Base-by-base conservation (phyloP, 2,797 vertebrate genomes). In the Danio kyathit region DNA sequence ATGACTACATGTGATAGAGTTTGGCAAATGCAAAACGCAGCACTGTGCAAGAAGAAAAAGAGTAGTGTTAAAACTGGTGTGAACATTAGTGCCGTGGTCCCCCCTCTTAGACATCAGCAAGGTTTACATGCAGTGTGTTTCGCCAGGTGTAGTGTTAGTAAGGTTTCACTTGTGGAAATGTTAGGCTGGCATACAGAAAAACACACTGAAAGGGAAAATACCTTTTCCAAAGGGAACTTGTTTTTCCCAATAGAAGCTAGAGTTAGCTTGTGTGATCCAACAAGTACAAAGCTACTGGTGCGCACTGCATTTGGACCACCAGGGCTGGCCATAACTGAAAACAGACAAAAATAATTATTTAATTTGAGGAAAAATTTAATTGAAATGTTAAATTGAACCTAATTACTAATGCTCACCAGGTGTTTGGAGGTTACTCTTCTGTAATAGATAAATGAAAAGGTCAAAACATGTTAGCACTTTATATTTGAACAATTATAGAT, bases 151-250 rank as follows among this genome's bases (percentile, higher is more conserved):
- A 48, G 46, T 57, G 70, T 80, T 56, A 80, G 78, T 48, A 56
- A 9, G 0, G 5, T 72, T 38, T 73, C 3, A 21, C 56, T 72
- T 54, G 19, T 38, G 49, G 5, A 73, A 49, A 21, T 56, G 41
- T 13, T 46, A 43, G n/a, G 54, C 40, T 14, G 7, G 46, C 3
- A 61, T 48, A 40, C 0, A 10, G 14, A 71, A 14, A n/a, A 52
- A 19, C 0, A 52, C 9, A 29, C 5, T 41, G 41, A 2, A n/a
- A 38, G 48, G 48, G 7, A 43, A 48, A 44, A 1, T 96, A 99
- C 98, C 97, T 98, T 98, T 57, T 98, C 96, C 89, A 99, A 54
- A 14, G 90, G 88, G 84, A 98, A 98, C 74, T 93, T 97, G 76
- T 89, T 93, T 74, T 88, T 95, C 82, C 97, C 97, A 59, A 97